Evolutionary conservation across 2,113 vertebrate genomes (phyloP).

Genomic region (Capreolus pygargus): DNA sequence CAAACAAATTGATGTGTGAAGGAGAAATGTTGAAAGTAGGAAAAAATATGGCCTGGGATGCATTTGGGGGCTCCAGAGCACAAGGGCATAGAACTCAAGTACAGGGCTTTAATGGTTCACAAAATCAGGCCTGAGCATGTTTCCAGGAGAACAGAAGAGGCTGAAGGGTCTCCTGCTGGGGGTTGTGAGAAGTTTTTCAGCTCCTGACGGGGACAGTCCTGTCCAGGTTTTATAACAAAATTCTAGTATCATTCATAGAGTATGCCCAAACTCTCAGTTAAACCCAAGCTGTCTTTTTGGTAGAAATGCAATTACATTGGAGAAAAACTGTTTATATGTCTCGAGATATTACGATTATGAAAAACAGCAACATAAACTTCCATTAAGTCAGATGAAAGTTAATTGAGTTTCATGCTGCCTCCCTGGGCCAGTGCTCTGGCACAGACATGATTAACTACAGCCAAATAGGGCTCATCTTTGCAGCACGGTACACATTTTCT

Average conservation of each 20-base stretch:
- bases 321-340: conserved; percentile 47
- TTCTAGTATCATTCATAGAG: neutral
- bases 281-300: conserved; percentile 25
- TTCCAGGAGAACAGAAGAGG: neutral
- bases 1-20: neutral
- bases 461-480: neutral
- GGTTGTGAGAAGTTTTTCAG: neutral
- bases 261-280: neutral
- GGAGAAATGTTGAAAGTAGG: neutral
- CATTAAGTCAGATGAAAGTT: conserved; percentile 46
- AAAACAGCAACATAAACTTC: conserved; percentile 54
- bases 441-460: neutral
- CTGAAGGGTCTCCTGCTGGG: neutral
- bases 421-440: neutral
- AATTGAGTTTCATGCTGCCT: conserved; percentile 30
- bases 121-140: neutral
- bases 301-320: conserved; percentile 20
- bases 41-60: neutral
- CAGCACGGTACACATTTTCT: neutral
- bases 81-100: too few species aligned
- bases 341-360: conserved; percentile 62
- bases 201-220: neutral
- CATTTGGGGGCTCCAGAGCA: neutral
- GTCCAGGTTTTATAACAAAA: neutral
- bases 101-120: neutral